These are phyloP conservation scores for Amyelois transitella DNA, from an alignment of 1,140 invertebrate genomes.

Conservation along the genomic window DNA sequence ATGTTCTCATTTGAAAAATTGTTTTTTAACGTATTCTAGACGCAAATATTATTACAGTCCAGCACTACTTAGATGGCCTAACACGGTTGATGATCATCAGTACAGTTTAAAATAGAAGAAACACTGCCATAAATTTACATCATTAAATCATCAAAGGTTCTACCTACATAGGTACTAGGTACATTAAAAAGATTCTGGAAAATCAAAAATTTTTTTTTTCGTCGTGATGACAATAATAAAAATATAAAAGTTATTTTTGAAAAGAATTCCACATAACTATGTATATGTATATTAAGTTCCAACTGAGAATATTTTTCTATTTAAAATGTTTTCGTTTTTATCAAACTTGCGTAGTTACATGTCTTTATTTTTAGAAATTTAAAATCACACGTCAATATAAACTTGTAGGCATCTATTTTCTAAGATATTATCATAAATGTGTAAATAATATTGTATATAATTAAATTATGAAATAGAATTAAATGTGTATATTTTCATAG, in stretches of 20 bases:
- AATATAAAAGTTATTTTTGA: background rate
- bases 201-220: background rate
- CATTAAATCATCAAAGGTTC: background rate
- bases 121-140: slow-evolving; percentile 10
- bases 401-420: slow-evolving; percentile 24
- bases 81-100: background rate
- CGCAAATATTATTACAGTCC: background rate
- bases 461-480: slow-evolving; percentile 43
- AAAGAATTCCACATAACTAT: background rate
- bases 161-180: background rate
- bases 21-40: too few species aligned
- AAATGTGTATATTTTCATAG: slow-evolving; percentile 72
- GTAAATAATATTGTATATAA: slow-evolving; percentile 60
- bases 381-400: background rate
- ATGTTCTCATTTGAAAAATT: too few species aligned
- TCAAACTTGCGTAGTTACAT: too few species aligned
- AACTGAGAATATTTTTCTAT: background rate
- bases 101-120: background rate
- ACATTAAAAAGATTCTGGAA: background rate
- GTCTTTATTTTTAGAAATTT: background rate
- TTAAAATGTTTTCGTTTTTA: too few species aligned
- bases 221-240: slow-evolving; percentile 19
- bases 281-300: background rate
- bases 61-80: background rate
- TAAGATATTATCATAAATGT: slow-evolving; percentile 29